Conservation (phyloP, 2,113 vertebrate species). For the Andinoacara biseriatus region DNA sequence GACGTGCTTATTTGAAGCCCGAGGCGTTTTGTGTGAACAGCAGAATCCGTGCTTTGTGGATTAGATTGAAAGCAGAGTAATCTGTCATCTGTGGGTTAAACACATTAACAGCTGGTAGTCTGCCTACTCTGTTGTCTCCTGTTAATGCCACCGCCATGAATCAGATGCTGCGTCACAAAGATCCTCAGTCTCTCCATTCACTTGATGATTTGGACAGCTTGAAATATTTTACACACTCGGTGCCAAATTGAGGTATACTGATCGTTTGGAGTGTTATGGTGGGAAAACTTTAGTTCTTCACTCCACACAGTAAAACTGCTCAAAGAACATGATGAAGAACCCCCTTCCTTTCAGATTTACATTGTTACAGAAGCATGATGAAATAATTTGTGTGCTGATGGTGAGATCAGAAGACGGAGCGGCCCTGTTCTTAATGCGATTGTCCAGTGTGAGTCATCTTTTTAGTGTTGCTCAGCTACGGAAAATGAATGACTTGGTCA, state of each 20-base stretch:
- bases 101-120: neutral
- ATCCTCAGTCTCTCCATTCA: slow-evolving; percentile 28
- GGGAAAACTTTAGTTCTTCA: too few species aligned
- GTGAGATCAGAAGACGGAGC: slow-evolving; percentile 13
- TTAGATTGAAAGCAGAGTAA: neutral
- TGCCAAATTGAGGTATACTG: slow-evolving; percentile 8
- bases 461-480: slow-evolving; percentile 41
- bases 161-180: slow-evolving; percentile 28
- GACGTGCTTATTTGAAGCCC: neutral
- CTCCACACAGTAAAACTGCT: too few species aligned
- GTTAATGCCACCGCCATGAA: slow-evolving; percentile 42
- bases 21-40: slow-evolving; percentile 31
- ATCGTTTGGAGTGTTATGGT: too few species aligned
- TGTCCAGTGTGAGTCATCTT: slow-evolving; percentile 58
- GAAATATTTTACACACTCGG: slow-evolving; percentile 30
- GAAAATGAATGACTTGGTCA: slow-evolving; percentile 53
- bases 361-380: slow-evolving; percentile 4
- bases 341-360: slow-evolving; percentile 37
- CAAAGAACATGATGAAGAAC: too few species aligned
- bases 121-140: slow-evolving; percentile 2
- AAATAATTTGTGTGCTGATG: slow-evolving; percentile 35
- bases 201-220: slow-evolving; percentile 26
- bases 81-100: neutral
- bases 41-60: slow-evolving; percentile 4
- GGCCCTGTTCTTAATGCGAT: slow-evolving; percentile 51